phyloP scores from a whole-genome alignment of 2,113 vertebrate genomes.

The Onychorhynchus coronatus region DNA sequence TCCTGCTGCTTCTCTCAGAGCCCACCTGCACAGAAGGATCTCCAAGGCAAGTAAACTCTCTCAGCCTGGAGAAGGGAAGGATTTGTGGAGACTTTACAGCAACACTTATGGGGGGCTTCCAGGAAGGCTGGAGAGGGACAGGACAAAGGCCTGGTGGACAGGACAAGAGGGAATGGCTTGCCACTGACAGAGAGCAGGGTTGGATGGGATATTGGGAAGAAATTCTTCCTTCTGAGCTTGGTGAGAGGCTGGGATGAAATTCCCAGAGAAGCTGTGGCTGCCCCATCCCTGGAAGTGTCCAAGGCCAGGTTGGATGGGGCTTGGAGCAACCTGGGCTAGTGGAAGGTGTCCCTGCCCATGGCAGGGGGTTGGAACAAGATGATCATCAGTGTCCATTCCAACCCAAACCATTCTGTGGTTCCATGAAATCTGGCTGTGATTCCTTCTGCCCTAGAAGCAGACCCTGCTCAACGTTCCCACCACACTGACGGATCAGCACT shows the following conservation, averaged over 20 bases:
- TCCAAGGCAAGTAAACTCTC: neutral
- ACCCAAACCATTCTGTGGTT: neutral
- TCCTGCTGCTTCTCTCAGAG: neutral
- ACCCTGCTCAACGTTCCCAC: neutral
- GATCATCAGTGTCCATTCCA: neutral
- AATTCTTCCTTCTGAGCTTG: neutral
- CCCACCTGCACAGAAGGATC: neutral
- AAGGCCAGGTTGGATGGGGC: neutral
- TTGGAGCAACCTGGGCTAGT: neutral
- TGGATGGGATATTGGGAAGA: neutral
- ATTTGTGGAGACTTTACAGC: neutral
- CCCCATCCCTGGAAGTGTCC: neutral
- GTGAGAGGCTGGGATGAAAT: neutral
- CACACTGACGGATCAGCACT: rapidly evolving
- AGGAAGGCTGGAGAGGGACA: neutral
- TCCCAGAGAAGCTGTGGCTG: neutral
- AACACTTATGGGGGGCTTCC: neutral
- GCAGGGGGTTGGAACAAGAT: neutral
- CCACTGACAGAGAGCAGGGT: neutral
- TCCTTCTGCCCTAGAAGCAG: neutral
- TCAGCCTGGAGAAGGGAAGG: neutral
- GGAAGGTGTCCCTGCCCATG: neutral
- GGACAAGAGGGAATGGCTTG: neutral
- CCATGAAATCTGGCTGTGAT: neutral
- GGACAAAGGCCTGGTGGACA: neutral